Evolutionary conservation across 1,140 invertebrate genomes (phyloP), one percentile per base, ranked within the genome.

Genomic region (Meteorus sp.): DNA sequence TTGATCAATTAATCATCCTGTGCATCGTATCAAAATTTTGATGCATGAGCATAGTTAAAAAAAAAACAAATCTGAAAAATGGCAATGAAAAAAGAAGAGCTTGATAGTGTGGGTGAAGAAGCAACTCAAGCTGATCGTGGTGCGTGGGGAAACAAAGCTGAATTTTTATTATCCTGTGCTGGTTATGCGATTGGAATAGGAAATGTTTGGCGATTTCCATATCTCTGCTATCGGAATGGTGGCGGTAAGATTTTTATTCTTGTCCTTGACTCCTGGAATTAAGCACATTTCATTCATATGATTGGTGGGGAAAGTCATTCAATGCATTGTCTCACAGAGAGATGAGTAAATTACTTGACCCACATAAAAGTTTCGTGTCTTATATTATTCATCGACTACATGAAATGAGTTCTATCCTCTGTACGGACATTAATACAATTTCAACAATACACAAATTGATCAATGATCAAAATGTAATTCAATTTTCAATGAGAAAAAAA

Each of bases 121-220:
- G 33, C 62, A 5, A 58, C 62, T 35, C 68, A n/a, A n/a, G n/a
- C 70, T 1, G 71, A 71, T 25, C 63, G 85, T 61, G 84, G 81
- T 2, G 81, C 83, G 41, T 92, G 89, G 89, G 83, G 79, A 20
- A 88, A 79, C 60, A 86, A 88, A 67, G 75, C 87, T 1, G 89
- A 92, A 74, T 92, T 90, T 74, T 70, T 92, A 11, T 76, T 91
- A 1, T 89, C 88, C 1, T 86, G 87, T 69, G 80, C 90, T 17
- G 87, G 88, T 3, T 91, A 89, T 65, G 88, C 89, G 4, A 88
- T 92, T 19, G 89, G 89, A 5, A 84, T 91, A 35, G 89, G 89
- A 19, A 90, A 89, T 66, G 82, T 90, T 11, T 90, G 88, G 88
- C 78, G 89, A 59, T 89, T 90, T 77, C 88, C 88, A 1, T 90